These are phyloP conservation scores for Furcula furcula DNA, from an alignment of 2,888 invertebrate species.

Conservation along the genomic window DNA sequence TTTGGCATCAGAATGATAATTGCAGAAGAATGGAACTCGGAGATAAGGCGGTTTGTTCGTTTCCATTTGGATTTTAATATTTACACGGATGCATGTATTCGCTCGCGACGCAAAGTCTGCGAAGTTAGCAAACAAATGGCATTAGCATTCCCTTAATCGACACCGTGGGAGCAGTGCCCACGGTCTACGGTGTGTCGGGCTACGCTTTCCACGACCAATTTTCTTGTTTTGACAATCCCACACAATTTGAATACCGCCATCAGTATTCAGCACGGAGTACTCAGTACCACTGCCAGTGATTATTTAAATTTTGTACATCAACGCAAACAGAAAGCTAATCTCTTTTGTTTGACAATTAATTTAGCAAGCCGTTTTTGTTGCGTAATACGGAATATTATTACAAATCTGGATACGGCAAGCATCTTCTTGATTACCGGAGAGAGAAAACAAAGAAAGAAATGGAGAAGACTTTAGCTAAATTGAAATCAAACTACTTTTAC, in stretches of 20 bases:
- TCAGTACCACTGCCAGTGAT: slow-evolving; percentile 53
- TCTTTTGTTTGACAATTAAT: slow-evolving; percentile 61
- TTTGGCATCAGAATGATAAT: slow-evolving; percentile 35
- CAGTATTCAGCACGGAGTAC: too few species aligned
- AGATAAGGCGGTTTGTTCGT: slow-evolving; percentile 52
- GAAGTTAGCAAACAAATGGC: slow-evolving; percentile 69
- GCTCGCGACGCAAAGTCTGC: slow-evolving; percentile 50
- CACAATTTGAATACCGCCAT: slow-evolving; percentile 64
- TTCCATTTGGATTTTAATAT: slow-evolving; percentile 48
- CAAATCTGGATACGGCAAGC: slow-evolving; percentile 32
- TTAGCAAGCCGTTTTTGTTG: slow-evolving; percentile 46
- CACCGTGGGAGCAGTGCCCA: slow-evolving; percentile 56
- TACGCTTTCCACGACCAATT: slow-evolving; percentile 53
- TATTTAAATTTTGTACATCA: slow-evolving; percentile 66
- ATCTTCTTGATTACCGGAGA: slow-evolving; percentile 26
- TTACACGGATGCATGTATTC: slow-evolving; percentile 48
- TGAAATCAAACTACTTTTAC: too few species aligned
- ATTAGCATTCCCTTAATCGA: slow-evolving; percentile 74
- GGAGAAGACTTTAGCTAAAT: slow-evolving; percentile 8
- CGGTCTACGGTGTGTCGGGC: slow-evolving; percentile 39
- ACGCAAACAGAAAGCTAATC: slow-evolving; percentile 57
- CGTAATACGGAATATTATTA: slow-evolving; percentile 34
- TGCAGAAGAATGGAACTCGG: slow-evolving; percentile 41
- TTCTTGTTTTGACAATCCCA: slow-evolving; percentile 64
- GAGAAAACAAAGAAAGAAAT: slow-evolving; percentile 20